Conservation (phyloP, 2,113 vertebrate genomes). For the Albula glossodonta region DNA sequence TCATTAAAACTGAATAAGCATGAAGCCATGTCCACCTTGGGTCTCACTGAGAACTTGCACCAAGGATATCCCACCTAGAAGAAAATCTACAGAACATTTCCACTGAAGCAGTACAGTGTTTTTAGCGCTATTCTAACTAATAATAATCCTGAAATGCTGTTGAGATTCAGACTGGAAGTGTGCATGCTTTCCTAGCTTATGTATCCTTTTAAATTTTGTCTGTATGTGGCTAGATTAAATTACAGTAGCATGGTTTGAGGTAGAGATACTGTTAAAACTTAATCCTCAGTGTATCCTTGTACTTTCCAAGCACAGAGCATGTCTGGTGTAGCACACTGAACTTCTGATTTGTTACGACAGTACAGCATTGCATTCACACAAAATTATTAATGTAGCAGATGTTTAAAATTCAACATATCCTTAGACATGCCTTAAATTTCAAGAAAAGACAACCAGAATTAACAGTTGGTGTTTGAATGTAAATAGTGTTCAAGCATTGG, state of each 20-base stretch:
- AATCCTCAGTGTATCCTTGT: not conserved
- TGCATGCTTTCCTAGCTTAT: not conserved
- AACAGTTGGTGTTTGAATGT: not conserved
- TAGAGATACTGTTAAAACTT: not conserved
- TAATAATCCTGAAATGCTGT: not conserved
- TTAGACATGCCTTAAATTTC: not conserved
- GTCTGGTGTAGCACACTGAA: conserved; percentile 10
- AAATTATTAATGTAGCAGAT: not conserved
- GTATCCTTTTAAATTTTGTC: not conserved
- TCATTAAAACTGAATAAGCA: conserved; percentile 1
- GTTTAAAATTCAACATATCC: not conserved
- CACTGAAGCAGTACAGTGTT: not conserved
- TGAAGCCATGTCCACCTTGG: not conserved
- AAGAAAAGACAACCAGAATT: not conserved
- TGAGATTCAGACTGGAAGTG: not conserved
- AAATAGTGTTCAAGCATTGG: not conserved
- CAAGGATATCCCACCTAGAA: not conserved
- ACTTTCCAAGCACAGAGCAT: not conserved
- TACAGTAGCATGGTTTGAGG: not conserved
- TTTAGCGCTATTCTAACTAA: not conserved
- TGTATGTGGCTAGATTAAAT: not conserved
- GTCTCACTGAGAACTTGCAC: not conserved
- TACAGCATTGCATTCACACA: not conserved
- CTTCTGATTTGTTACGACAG: not conserved
- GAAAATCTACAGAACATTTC: not conserved